Evolutionary conservation across 2,888 invertebrate species (phyloP).

Genomic region (Drosophila hamatofila): DNA sequence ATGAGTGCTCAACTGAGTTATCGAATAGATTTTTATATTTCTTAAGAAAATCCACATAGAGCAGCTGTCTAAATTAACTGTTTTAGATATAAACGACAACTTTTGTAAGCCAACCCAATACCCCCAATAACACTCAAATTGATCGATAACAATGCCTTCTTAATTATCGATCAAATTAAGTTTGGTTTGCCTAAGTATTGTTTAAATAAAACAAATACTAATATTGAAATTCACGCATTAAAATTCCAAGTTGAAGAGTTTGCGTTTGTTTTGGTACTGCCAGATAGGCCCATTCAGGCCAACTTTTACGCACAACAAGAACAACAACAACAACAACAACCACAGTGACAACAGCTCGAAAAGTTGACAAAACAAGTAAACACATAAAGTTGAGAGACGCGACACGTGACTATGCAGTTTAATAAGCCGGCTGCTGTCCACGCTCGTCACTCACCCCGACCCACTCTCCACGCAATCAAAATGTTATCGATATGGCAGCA

Average conservation of each 20-base stretch:
- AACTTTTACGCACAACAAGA: conserved; percentile 12
- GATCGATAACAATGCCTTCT: background rate
- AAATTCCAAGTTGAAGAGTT: conserved; percentile 2
- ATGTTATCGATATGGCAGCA: conserved; percentile 26
- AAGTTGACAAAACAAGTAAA: conserved; percentile 10
- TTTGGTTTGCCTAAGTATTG: background rate
- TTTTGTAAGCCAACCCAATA: background rate
- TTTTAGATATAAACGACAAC: too few species aligned
- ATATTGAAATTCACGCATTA: background rate
- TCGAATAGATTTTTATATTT: background rate
- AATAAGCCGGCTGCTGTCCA: conserved; percentile 28
- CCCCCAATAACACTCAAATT: background rate
- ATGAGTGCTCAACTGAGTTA: background rate
- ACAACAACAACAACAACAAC: conserved; percentile 2
- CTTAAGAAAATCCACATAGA: background rate
- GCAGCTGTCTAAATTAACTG: background rate
- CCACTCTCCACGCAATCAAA: conserved; percentile 7
- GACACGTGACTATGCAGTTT: conserved; percentile 65
- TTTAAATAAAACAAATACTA: background rate
- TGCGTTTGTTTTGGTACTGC: background rate
- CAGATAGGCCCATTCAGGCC: conserved; percentile 6
- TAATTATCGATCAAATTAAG: background rate
- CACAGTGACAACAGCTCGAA: background rate
- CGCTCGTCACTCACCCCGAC: background rate
- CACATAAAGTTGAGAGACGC: conserved; percentile 48